phyloP scores from a whole-genome alignment of 2,113 vertebrate species.

The Rhabdomys dilectus region DNA sequence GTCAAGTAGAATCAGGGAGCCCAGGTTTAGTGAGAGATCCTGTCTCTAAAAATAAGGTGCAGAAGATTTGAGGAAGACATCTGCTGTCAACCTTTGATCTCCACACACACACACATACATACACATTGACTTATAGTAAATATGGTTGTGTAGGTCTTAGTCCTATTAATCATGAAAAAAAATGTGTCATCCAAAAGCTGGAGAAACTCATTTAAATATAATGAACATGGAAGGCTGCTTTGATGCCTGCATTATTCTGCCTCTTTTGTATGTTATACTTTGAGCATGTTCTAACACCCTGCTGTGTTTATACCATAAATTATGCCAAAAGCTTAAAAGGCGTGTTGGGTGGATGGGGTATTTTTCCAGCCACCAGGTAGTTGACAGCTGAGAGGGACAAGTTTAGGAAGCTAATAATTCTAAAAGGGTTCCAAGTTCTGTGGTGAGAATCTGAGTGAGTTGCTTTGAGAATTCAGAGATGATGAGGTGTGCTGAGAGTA shows the following conservation, averaged over 20 bases:
- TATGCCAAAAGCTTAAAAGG: not conserved
- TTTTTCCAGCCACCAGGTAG: not conserved
- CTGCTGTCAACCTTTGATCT: too few species aligned
- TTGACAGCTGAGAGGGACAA: not conserved
- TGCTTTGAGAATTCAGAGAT: constrained; percentile 37
- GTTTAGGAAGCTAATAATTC: constrained; percentile 24
- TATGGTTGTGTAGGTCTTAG: not conserved
- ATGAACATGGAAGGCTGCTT: constrained; percentile 6
- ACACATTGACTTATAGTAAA: not conserved
- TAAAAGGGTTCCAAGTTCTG: constrained; percentile 25
- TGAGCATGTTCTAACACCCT: not conserved
- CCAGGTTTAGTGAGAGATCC: not conserved
- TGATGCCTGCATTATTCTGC: not conserved
- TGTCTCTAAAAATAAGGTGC: not conserved
- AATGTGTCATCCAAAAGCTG: constrained; percentile 6
- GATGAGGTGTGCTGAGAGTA: not conserved
- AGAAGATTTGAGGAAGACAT: not conserved
- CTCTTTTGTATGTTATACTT: constrained; percentile 14
- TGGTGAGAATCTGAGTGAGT: constrained; percentile 1
- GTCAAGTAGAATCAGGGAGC: not conserved
- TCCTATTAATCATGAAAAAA: constrained; percentile 18
- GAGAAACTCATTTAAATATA: constrained; percentile 43
- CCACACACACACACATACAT: not conserved
- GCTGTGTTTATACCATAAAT: not conserved
- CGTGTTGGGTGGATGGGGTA: not conserved